Percentiles rank a stretch among this genome's conserved stretches.
phyloP scores from a whole-genome alignment of 92 coral and sea anemone species.

The Umimayanthus kanabou region DNA sequence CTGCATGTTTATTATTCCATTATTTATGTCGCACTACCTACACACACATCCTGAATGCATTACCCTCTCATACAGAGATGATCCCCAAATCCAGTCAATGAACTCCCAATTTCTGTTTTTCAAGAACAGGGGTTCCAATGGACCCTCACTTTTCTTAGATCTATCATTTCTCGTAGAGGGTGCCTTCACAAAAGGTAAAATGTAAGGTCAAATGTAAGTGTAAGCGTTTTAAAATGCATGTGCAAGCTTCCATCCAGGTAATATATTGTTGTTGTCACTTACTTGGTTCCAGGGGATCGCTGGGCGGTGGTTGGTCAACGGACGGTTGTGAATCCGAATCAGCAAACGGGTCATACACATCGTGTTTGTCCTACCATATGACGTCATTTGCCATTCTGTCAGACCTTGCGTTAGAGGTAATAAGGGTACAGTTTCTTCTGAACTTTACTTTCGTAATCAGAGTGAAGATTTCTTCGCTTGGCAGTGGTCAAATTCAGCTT shows the following conservation, averaged over 20 bases:
- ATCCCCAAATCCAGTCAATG: too few relatives aligned
- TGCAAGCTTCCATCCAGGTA: neutral
- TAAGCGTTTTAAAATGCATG: neutral
- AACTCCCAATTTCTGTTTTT: too few relatives aligned
- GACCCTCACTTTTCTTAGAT: too few relatives aligned
- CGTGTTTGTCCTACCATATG: conserved; percentile 85
- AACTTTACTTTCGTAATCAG: neutral
- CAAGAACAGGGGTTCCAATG: too few relatives aligned
- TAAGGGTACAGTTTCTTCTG: neutral
- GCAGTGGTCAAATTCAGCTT: too few relatives aligned
- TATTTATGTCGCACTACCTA: too few relatives aligned
- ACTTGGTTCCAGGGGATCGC: conserved; percentile 62
- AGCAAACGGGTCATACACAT: conserved; percentile 77
- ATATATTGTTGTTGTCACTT: neutral
- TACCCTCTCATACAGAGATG: too few relatives aligned
- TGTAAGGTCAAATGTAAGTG: too few relatives aligned
- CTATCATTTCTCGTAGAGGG: too few relatives aligned
- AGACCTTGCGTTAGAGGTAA: conserved; percentile 88
- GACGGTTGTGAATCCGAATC: conserved; percentile 80
- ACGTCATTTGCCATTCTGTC: conserved; percentile 97
- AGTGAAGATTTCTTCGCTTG: neutral
- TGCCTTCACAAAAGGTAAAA: too few relatives aligned
- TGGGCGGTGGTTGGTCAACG: conserved; percentile 97
- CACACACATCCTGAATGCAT: too few relatives aligned
- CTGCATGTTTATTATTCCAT: too few relatives aligned